phyloP scores from a whole-genome alignment of 2,797 vertebrate genomes.

The Sandelia bainsii region DNA sequence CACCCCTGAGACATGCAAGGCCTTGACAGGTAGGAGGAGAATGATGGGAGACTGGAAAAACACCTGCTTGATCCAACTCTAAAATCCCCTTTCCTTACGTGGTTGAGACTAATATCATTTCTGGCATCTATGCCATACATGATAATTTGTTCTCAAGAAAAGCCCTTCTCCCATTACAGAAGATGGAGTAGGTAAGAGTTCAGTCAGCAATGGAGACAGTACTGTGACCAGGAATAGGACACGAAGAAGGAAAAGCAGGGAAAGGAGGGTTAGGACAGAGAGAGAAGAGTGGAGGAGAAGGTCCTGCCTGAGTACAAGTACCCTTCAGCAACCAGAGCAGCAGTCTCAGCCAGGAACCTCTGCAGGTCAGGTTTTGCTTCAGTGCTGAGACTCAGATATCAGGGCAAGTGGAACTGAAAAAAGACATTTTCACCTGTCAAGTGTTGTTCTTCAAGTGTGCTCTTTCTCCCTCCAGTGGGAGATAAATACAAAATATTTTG shows the following conservation, averaged over 20 bases:
- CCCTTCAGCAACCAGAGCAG: slow-evolving; percentile 36
- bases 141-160: neutral
- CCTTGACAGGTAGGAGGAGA: slow-evolving; percentile 83
- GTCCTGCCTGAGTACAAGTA: slow-evolving; percentile 41
- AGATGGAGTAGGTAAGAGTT: slow-evolving; percentile 58
- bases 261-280: slow-evolving; percentile 65
- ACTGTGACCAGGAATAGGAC: slow-evolving; percentile 47
- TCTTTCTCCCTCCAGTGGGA: neutral
- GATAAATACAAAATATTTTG: neutral
- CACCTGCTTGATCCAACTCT: neutral
- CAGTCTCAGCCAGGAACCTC: slow-evolving; percentile 39
- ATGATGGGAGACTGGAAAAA: neutral
- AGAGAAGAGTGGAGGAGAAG: slow-evolving; percentile 56
- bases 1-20: slow-evolving; percentile 91
- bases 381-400: too few species aligned
- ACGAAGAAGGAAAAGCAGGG: slow-evolving; percentile 61
- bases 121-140: neutral
- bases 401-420: neutral
- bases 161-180: slow-evolving; percentile 60
- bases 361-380: slow-evolving; percentile 58
- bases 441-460: neutral
- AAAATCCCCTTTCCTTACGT: neutral
- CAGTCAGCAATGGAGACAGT: slow-evolving; percentile 51
- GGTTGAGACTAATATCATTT: neutral
- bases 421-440: neutral